Conservation (phyloP, 2,797 vertebrate genomes). For the Thamnophis elegans region DNA sequence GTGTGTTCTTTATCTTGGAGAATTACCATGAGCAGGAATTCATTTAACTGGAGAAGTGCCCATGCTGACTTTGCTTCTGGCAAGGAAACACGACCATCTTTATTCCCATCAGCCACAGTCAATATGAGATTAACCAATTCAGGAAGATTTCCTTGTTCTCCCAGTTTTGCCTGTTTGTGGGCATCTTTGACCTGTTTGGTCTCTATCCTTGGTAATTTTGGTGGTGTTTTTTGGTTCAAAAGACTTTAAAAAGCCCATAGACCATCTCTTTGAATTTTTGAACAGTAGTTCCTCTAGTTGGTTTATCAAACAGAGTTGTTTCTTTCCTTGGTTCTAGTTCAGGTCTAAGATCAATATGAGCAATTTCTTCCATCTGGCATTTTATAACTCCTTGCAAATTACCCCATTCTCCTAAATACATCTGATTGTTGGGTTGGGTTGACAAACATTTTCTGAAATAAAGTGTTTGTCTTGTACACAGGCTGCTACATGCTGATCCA, state of each 20-base stretch:
- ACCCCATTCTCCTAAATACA: conserved; percentile 93
- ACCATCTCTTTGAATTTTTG: conserved; percentile 99
- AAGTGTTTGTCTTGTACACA: conserved; percentile 91
- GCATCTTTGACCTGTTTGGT: not conserved
- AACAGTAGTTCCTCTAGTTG: conserved; percentile 93
- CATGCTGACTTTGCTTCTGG: conserved; percentile 93
- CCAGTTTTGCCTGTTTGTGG: conserved; percentile 82
- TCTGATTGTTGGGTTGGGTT: conserved; percentile 88
- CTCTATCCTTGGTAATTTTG: not conserved
- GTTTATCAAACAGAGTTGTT: conserved; percentile 85
- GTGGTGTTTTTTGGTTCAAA: not conserved
- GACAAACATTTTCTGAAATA: conserved; percentile 96
- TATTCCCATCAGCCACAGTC: conserved; percentile 89
- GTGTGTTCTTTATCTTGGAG: conserved; percentile 93
- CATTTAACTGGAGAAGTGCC: conserved; percentile 95
- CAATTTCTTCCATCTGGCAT: conserved; percentile 89
- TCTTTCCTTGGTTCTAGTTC: conserved; percentile 89
- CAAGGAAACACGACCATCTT: conserved; percentile 91
- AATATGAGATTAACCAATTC: conserved; percentile 87
- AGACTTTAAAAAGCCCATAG: conserved; percentile 82
- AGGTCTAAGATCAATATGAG: conserved; percentile 83
- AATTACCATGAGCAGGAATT: conserved; percentile 90
- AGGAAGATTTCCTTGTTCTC: conserved; percentile 90
- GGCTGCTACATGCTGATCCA: conserved; percentile 91
- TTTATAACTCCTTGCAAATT: conserved; percentile 93